Base-by-base conservation (phyloP, 2,888 invertebrate species). In the Pyrocoelia pectoralis region DNA sequence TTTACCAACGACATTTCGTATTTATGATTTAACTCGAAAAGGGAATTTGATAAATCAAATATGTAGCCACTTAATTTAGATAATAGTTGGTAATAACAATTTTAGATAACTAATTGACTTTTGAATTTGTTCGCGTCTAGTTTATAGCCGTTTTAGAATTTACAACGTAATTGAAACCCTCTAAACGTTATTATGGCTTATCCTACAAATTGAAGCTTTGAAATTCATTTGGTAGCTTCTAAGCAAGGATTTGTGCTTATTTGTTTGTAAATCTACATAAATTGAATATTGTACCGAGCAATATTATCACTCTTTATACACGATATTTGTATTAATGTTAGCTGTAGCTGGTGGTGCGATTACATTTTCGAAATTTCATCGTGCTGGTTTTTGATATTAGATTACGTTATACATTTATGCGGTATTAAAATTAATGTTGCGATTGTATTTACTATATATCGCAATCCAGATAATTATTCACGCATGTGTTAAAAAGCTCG, bases 181-280 rank as follows among this genome's bases (percentile, higher is more conserved):
- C n/a, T 46, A 18, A 41, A 41, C 14, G 41, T 13, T 41, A 41
- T 41, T 14, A 41, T 41, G 14, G 41, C 14, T n/a, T 12, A 12
- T 12, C 43, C 15, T 46, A 18, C 46, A 46, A 46, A 46, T 46
- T 46, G 17, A 10, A 17, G 46, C 46, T 46, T 46, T 46, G 46
- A 46, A 18, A 46, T 46, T 46, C 46, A 46, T 46, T 46, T 46
- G 18, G 46, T 46, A 46, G 46, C 46, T 17, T 18, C 46, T 46
- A 46, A 46, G 46, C 18, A 46, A 17, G 46, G 46, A 41, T 17
- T 46, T 17, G 17, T 9, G 46, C 18, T 17, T 17, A 46, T 46
- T 46, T 46, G 46, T 10, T 17, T 46, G 46, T 46, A 46, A 46
- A 46, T 46, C 46, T 17, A 15, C 15, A 46, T 46, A 46, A 46